These are phyloP conservation scores for Amazona guildingii DNA, from an alignment of 2,113 vertebrate genomes.

Conservation along the genomic window DNA sequence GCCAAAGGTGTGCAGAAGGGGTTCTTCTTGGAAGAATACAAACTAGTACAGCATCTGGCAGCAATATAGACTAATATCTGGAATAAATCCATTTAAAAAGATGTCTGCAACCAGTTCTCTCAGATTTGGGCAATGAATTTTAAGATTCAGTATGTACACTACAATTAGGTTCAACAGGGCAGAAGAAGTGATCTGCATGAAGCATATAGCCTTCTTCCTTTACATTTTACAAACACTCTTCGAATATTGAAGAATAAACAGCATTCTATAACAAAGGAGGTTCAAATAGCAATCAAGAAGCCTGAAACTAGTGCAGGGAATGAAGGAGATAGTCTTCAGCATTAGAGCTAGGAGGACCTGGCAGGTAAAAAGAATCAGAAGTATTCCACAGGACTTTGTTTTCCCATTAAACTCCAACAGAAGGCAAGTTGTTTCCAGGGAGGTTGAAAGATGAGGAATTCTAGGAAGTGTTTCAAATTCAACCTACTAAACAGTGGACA, in stretches of 20 bases:
- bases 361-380: background rate
- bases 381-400: background rate
- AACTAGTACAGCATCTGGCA: background rate
- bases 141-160: background rate
- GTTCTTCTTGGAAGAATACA: background rate
- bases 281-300: background rate
- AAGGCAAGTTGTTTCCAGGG: background rate
- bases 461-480: conserved; percentile 28
- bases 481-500: background rate
- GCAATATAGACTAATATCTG: background rate
- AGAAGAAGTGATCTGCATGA: background rate
- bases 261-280: background rate
- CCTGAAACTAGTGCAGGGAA: background rate
- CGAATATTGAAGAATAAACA: background rate
- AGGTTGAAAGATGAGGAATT: background rate
- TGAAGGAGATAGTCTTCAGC: background rate
- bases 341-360: background rate
- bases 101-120: background rate
- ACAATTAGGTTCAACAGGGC: background rate
- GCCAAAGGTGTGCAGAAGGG: background rate
- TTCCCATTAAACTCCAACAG: background rate
- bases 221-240: background rate
- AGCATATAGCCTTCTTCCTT: background rate
- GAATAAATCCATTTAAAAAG: background rate
- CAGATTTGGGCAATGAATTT: background rate